Base-by-base conservation (phyloP, 1,140 invertebrate species). In the Drosophila equinoxialis region DNA sequence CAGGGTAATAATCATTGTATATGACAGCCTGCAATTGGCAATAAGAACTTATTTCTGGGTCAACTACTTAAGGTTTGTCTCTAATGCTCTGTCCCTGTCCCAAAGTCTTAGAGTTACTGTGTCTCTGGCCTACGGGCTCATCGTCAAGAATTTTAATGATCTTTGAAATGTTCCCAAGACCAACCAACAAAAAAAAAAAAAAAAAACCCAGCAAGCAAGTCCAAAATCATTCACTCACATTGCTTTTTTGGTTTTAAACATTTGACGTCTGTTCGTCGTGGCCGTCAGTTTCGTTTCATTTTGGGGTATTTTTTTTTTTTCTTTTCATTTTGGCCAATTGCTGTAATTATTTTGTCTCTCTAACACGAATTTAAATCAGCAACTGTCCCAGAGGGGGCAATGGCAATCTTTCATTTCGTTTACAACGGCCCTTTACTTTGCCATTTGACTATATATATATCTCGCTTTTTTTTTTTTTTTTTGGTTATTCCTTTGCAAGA, bases 281-380 rank as follows among this genome's bases (percentile, higher is more conserved):
- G 63, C 64, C 68, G 72, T 78, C 79, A 87, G 83, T 86, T 79
- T 79, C 73, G 48, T 71, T 78, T 79, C 74, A 71, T 84, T 74
- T 84, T 57, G 65, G 57, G 60, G 67, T 59, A 59, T 39, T 48
- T 69, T 13, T 11, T 39, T 39, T 76, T 51, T 42, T 66, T 71
- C 54, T 75, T 64, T 66, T 61, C 58, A 35, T 59, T 65, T 68
- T 65, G 77, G 65, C 80, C 84, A 87, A 87, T 87, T 87, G 84
- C 84, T 81, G 80, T 89, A 87, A 87, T 87, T 87, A 87, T 87
- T 89, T 71, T 89, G 84, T 89, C 83, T 86, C 83, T 87, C 84
- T 87, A 87, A 87, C 84, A 89, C 84, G 84, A 87, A 87, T 89
- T 87, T 89, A 87, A 87, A 87, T 87, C 84, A 87, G 80, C 83